Evolutionary conservation across 1,140 invertebrate genomes (phyloP).

Genomic region (Neelides sp.): DNA sequence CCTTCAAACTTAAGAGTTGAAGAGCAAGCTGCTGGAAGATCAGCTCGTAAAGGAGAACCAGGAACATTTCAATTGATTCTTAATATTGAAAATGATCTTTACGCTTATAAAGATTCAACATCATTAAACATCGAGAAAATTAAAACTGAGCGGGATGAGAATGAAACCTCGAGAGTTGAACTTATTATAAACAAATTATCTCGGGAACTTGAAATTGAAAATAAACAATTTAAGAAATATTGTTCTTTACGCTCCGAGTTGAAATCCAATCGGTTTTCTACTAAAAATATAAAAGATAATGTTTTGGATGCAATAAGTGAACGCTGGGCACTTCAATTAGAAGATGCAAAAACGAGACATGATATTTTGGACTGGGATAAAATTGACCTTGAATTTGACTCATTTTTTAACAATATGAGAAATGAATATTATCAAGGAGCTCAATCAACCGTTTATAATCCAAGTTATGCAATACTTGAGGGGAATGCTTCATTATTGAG

Average conservation of each 20-base stretch:
- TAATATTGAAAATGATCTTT: not conserved
- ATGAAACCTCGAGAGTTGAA: not conserved
- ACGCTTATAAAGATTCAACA: not conserved
- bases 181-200: not conserved
- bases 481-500: not conserved
- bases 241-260: not conserved
- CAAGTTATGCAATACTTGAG: not conserved
- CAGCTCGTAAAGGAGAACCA: not conserved
- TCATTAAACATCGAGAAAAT: too few species aligned
- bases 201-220: not conserved
- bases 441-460: not conserved
- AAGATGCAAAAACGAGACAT: not conserved
- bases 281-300: not conserved
- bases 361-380: not conserved
- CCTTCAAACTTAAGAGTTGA: slow-evolving; percentile 3
- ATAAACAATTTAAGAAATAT: not conserved
- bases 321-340: not conserved
- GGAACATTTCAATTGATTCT: slow-evolving; percentile 11
- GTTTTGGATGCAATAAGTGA: not conserved
- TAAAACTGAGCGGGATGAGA: not conserved
- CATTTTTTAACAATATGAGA: not conserved
- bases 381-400: not conserved
- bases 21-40: slow-evolving; percentile 7
- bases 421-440: not conserved
- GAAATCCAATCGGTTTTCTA: not conserved